Evolutionary conservation across 2,113 vertebrate species (phyloP).

Genomic region (Climacteris rufus): DNA sequence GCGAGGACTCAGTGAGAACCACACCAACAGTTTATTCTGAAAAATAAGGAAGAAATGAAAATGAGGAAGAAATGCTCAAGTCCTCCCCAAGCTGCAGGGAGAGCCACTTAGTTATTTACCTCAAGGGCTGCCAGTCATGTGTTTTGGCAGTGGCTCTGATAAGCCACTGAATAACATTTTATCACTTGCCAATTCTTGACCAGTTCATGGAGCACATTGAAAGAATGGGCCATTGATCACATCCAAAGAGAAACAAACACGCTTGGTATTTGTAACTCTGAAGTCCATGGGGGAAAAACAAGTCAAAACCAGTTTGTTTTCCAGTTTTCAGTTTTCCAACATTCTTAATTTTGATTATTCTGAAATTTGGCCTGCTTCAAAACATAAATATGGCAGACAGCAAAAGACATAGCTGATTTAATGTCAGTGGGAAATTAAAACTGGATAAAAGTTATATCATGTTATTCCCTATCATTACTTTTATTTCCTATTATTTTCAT

Average conservation of each 20-base stretch:
- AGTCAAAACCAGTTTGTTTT: neutral
- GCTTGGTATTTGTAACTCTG: neutral
- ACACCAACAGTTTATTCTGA: accelerated
- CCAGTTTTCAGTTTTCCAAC: neutral
- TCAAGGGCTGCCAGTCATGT: neutral
- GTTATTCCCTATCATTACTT: neutral
- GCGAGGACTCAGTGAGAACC: neutral
- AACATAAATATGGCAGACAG: neutral
- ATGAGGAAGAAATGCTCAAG: neutral
- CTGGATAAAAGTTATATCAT: neutral
- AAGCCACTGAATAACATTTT: neutral
- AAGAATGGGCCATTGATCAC: neutral
- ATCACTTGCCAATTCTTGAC: neutral
- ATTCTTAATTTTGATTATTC: neutral
- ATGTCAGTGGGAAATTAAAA: neutral
- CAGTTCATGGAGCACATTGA: neutral
- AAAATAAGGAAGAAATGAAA: too few relatives aligned
- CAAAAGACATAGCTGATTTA: neutral
- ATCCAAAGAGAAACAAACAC: neutral
- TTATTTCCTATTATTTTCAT: neutral
- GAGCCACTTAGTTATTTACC: neutral
- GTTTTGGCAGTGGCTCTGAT: neutral
- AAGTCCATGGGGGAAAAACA: neutral
- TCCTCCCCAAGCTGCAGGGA: neutral
- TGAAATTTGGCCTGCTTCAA: neutral